phyloP scores from a whole-genome alignment of 2,797 vertebrate genomes.

The Scyliorhinus canicula region DNA sequence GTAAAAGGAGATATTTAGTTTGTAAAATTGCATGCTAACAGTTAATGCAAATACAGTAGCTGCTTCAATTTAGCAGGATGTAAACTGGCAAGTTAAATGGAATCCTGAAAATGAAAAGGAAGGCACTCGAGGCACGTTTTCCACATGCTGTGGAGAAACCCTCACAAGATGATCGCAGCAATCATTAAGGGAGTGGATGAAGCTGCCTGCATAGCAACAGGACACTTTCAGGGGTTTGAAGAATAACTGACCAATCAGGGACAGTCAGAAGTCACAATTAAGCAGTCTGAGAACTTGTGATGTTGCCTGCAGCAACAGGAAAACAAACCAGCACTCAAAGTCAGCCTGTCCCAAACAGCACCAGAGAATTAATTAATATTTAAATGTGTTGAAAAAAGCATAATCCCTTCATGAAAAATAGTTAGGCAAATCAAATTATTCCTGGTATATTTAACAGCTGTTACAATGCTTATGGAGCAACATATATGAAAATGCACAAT shows the following conservation, averaged over 20 bases:
- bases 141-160: not conserved
- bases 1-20: not conserved
- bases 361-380: not conserved
- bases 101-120: not conserved
- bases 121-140: not conserved
- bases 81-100: not conserved
- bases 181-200: not conserved
- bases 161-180: not conserved
- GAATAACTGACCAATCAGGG: not conserved
- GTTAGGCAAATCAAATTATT: not conserved
- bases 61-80: not conserved
- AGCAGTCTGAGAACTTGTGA: not conserved
- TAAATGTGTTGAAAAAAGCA: not conserved
- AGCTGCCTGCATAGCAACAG: not conserved
- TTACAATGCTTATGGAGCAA: not conserved
- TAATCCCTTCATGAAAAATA: not conserved
- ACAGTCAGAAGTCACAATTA: not conserved
- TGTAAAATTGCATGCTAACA: not conserved
- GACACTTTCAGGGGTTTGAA: constrained; percentile 26
- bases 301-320: not conserved
- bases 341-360: not conserved
- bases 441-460: not conserved
- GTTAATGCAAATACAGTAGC: not conserved
- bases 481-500: not conserved
- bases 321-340: not conserved